A percentile compares a stretch with the other conserved stretches of the same genome.
Evolutionary conservation across 2,797 vertebrate genomes (phyloP).

Genomic region (Myotis daubentonii): DNA sequence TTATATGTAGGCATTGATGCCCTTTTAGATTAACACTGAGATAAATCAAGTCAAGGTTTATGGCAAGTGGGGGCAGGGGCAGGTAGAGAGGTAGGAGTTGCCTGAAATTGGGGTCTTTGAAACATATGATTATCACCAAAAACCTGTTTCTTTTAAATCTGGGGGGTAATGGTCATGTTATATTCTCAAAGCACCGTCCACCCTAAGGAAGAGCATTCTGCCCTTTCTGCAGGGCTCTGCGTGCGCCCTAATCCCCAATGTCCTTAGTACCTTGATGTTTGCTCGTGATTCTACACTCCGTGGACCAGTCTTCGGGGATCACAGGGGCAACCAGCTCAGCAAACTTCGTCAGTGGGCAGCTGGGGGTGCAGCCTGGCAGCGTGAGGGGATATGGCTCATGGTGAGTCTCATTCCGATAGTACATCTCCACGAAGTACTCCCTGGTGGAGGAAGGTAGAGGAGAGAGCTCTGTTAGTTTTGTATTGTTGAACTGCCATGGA

Average conservation of each 20-base stretch:
- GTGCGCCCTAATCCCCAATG: neutral
- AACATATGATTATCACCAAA: neutral
- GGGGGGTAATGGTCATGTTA: neutral
- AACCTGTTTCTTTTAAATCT: conserved; percentile 30
- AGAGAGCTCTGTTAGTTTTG: neutral
- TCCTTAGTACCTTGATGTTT: conserved; percentile 67
- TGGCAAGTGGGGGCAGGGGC: neutral
- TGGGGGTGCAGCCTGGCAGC: conserved; percentile 89
- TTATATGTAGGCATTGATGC: neutral
- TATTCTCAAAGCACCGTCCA: neutral
- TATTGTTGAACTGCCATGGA: neutral
- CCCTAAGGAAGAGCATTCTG: neutral
- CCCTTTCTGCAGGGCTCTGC: neutral
- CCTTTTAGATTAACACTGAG: conserved; percentile 5
- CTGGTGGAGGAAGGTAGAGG: conserved; percentile 79
- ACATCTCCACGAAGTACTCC: conserved; percentile 89
- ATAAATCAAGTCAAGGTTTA: conserved; percentile 5
- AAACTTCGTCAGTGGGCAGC: conserved; percentile 90
- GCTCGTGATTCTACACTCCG: conserved; percentile 84
- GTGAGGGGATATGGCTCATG: conserved; percentile 87
- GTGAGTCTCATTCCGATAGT: conserved; percentile 90
- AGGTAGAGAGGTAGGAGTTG: neutral
- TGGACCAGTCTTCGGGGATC: conserved; percentile 87
- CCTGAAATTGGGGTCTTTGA: neutral
- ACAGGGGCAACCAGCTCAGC: conserved; percentile 87